phyloP scores from a whole-genome alignment of 2,113 vertebrate species.

The Ursus arctos region DNA sequence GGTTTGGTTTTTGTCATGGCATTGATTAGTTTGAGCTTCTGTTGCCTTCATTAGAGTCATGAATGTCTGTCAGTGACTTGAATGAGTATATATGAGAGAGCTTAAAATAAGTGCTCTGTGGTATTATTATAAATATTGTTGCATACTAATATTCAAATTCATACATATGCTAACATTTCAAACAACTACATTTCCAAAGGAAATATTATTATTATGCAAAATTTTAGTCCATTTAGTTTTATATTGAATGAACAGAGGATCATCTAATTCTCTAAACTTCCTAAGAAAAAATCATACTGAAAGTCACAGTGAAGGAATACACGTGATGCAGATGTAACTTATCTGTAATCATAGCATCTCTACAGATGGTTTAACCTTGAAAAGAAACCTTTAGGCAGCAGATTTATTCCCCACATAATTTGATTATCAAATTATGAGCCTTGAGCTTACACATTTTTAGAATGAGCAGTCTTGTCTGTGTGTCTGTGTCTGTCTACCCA shows the following conservation, averaged over 20 bases:
- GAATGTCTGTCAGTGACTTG: neutral
- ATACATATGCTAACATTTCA: neutral
- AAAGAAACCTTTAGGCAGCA: neutral
- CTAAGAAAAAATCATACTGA: neutral
- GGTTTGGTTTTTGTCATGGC: neutral
- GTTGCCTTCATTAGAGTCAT: neutral
- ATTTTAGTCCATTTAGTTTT: neutral
- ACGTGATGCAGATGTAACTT: neutral
- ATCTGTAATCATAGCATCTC: neutral
- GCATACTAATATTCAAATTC: neutral
- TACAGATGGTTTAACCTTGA: neutral
- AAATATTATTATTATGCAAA: neutral
- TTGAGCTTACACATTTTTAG: neutral
- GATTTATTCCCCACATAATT: neutral
- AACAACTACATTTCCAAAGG: neutral
- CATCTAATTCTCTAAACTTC: neutral
- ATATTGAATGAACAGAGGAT: neutral
- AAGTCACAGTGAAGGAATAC: neutral
- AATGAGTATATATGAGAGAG: neutral
- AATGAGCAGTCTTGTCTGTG: neutral
- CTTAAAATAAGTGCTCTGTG: neutral
- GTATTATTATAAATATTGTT: neutral
- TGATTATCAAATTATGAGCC: neutral
- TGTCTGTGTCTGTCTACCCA: neutral
- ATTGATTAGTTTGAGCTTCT: neutral